Evolutionary conservation across 30 jellyfish, hydroid and myxozoan genomes (phyloP).

Genomic region (Chrysaora quinquecirrha): DNA sequence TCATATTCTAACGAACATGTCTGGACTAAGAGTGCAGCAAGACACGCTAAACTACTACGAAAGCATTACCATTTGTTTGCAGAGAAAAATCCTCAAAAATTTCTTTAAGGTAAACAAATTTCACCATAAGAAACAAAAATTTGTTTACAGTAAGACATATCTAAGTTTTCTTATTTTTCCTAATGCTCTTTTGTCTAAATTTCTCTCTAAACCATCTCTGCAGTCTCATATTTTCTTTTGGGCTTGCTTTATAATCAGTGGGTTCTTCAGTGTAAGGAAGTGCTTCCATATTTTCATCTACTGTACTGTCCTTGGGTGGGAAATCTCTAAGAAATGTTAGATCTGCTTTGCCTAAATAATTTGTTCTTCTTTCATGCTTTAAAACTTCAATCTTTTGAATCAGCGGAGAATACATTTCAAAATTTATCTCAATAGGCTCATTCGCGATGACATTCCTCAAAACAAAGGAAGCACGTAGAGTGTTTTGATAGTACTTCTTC

Average conservation of each 20-base stretch:
- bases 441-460: conserved; percentile 86
- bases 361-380: conserved; percentile 88
- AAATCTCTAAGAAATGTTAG: conserved; percentile 77
- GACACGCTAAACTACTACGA: too few species aligned
- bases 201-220: conserved; percentile 41
- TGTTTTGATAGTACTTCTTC: conserved; percentile 52
- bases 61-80: too few species aligned
- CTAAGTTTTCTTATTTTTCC: conserved; percentile 9
- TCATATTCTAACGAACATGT: too few species aligned
- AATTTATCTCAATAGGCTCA: conserved; percentile 89
- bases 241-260: conserved; percentile 29
- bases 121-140: too few species aligned
- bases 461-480: conserved; percentile 69
- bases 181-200: conserved; percentile 16
- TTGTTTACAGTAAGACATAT: too few species aligned
- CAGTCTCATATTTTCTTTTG: conserved; percentile 30
- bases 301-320: conserved; percentile 88
- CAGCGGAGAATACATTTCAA: conserved; percentile 84
- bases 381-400: conserved; percentile 93
- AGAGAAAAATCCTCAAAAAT: too few species aligned
- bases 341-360: conserved; percentile 52
- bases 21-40: too few species aligned
- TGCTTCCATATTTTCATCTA: conserved; percentile 86
- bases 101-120: too few species aligned
- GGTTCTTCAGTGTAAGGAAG: conserved; percentile 93